Conservation (phyloP, 2,888 invertebrate species). For the Anarsia innoxiella region DNA sequence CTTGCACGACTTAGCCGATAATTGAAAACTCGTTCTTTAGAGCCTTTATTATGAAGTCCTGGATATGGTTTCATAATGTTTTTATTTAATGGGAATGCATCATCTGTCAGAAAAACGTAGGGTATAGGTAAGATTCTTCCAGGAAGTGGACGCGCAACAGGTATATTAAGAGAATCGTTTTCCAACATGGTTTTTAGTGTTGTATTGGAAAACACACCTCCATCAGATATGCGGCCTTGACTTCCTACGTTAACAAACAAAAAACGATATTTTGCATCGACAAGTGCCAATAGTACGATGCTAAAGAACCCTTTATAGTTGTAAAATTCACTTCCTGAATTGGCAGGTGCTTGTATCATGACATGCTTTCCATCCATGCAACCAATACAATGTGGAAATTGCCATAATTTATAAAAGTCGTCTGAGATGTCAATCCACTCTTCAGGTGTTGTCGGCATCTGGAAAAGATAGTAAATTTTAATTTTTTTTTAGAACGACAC, state of each 20-base stretch:
- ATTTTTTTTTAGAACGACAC: no score
- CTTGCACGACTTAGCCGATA: neutral
- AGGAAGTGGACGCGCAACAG: constrained; percentile 16
- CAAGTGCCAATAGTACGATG: constrained; percentile 27
- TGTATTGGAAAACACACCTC: constrained; percentile 12
- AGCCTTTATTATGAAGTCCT: neutral
- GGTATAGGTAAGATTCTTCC: constrained; percentile 1
- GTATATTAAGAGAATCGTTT: constrained; percentile 19
- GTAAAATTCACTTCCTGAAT: constrained; percentile 18
- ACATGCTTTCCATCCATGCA: constrained; percentile 28
- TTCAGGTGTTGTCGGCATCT: neutral
- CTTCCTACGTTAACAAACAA: constrained; percentile 18
- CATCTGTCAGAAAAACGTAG: constrained; percentile 6
- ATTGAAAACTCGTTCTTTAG: constrained; percentile 1
- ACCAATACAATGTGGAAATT: neutral
- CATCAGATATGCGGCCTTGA: constrained; percentile 14
- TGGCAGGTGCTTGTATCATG: constrained; percentile 21
- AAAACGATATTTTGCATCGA: constrained; percentile 29
- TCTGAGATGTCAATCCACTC: neutral
- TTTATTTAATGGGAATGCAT: constrained; percentile 4
- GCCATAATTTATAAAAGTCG: neutral
- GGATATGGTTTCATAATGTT: constrained; percentile 6
- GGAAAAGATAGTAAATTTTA: no score
- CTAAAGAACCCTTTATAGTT: constrained; percentile 25
- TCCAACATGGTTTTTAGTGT: constrained; percentile 12